Conservation (phyloP, 2,113 vertebrate species). For the Notechis scutatus region DNA sequence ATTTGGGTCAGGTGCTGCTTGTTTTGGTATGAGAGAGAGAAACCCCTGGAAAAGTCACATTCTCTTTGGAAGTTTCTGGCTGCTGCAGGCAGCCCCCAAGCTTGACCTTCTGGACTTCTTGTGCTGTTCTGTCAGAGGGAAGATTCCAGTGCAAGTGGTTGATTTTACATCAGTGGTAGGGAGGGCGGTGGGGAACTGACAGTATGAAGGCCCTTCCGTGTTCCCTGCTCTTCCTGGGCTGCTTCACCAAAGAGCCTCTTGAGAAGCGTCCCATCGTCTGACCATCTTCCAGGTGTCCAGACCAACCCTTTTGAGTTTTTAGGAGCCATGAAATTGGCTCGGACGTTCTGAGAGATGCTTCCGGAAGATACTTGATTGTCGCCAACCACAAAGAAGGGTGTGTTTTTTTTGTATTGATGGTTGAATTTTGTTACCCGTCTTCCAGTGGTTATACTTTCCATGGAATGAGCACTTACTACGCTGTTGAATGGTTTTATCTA, state of each 20-base stretch:
- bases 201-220: not conserved
- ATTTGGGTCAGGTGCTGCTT: not conserved
- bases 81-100: not conserved
- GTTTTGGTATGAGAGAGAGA: not conserved
- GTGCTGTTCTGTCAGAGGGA: not conserved
- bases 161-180: not conserved
- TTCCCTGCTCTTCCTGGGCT: not conserved
- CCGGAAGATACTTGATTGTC: not conserved
- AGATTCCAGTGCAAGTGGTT: not conserved
- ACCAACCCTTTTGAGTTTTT: not conserved
- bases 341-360: not conserved
- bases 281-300: not conserved
- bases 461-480: not conserved
- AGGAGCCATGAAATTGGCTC: not conserved
- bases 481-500: not conserved
- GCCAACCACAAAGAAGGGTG: not conserved
- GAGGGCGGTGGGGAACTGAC: not conserved
- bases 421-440: not conserved
- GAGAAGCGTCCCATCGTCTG: not conserved
- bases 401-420: not conserved
- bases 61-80: not conserved
- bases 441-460: not conserved
- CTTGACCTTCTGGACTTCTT: not conserved
- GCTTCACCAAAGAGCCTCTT: not conserved
- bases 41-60: not conserved